These are phyloP conservation scores for Embidobia sp. DNA, from an alignment of 2,888 invertebrate species.

Conservation along the genomic window DNA sequence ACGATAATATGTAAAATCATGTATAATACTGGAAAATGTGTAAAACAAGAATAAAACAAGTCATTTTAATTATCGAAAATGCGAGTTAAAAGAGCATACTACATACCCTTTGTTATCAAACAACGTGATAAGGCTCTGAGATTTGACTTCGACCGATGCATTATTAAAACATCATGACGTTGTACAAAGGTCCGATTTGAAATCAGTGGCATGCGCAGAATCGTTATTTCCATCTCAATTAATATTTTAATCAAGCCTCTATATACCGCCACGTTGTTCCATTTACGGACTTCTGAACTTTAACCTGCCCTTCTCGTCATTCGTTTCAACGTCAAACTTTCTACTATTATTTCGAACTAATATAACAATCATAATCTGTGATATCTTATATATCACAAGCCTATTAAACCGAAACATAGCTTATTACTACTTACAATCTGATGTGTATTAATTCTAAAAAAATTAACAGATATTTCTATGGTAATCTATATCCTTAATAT, in stretches of 20 bases:
- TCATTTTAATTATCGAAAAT: constrained; percentile 60
- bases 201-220: constrained; percentile 74
- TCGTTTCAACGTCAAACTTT: constrained; percentile 64
- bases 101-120: constrained; percentile 57
- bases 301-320: constrained; percentile 66
- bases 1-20: constrained; percentile 4
- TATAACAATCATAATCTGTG: constrained; percentile 52
- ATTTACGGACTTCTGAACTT: constrained; percentile 77
- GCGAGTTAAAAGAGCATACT: constrained; percentile 57
- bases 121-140: constrained; percentile 52
- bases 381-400: constrained; percentile 55
- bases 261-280: constrained; percentile 77
- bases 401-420: constrained; percentile 30
- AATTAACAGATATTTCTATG: too few species aligned
- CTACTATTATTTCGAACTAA: constrained; percentile 62
- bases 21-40: not conserved
- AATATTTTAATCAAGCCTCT: constrained; percentile 81
- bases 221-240: constrained; percentile 82
- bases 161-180: constrained; percentile 66
- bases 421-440: not conserved
- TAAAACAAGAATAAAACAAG: constrained; percentile 40
- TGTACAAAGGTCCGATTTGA: constrained; percentile 66
- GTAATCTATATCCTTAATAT: too few species aligned
- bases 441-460: too few species aligned
- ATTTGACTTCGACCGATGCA: constrained; percentile 61